These are phyloP conservation scores for Megaceryle alcyon DNA, from an alignment of 2,797 vertebrate species.

Conservation along the genomic window DNA sequence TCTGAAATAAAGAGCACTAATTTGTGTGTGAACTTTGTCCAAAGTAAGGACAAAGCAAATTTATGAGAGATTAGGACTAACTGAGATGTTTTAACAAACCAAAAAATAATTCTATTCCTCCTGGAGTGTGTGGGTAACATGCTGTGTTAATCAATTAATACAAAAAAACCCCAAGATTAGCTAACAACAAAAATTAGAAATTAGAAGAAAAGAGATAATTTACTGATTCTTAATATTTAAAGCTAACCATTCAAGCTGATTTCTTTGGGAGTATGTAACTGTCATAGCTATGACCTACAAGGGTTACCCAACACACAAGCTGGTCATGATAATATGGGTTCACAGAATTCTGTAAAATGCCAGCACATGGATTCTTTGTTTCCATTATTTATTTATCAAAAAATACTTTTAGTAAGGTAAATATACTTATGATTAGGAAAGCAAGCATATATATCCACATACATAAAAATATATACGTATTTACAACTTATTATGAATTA, in stretches of 20 bases:
- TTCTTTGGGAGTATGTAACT: neutral
- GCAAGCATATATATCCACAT: neutral
- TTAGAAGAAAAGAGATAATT: neutral
- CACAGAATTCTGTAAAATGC: neutral
- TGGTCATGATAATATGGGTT: neutral
- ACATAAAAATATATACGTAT: neutral
- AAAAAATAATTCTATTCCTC: neutral
- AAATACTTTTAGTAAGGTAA: neutral
- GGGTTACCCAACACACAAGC: neutral
- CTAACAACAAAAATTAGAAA: neutral
- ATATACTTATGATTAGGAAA: neutral
- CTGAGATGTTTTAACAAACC: neutral
- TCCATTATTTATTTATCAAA: neutral
- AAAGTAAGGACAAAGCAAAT: neutral
- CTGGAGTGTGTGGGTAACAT: neutral
- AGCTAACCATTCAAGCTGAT: neutral
- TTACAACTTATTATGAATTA: neutral
- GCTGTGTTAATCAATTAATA: neutral
- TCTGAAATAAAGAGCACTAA: neutral
- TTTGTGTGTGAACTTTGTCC: neutral
- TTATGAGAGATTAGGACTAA: neutral
- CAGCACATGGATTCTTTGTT: neutral
- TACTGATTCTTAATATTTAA: neutral
- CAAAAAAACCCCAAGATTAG: neutral
- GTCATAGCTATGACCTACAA: rapidly evolving